Evolutionary conservation across 2,888 invertebrate genomes (phyloP).

Genomic region (Phymatocera aterrima): DNA sequence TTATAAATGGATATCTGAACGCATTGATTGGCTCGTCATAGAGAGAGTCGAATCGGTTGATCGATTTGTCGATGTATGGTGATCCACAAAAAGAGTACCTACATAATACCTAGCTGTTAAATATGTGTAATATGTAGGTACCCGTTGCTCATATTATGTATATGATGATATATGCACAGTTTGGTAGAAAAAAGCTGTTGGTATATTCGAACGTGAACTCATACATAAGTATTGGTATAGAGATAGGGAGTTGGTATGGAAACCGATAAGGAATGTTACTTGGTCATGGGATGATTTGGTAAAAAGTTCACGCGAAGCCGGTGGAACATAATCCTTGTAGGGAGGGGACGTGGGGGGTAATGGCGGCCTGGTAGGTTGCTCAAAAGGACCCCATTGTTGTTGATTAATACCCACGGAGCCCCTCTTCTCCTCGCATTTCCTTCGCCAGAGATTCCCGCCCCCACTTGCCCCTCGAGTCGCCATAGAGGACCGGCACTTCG

Average conservation of each 20-base stretch:
- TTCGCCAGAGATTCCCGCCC: conserved; percentile 19
- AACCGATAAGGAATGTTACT: conserved; percentile 44
- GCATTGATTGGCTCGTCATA: background rate
- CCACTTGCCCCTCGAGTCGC: background rate
- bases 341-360: background rate
- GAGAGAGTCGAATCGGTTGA: background rate
- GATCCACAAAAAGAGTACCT: background rate
- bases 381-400: conserved; percentile 45
- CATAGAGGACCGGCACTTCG: conserved; percentile 19
- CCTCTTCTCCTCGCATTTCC: background rate
- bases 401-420: conserved; percentile 46
- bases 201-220: background rate
- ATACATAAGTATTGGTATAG: background rate
- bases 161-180: background rate
- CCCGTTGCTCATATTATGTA: background rate
- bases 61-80: background rate
- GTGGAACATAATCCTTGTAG: conserved; percentile 24
- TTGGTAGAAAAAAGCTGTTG: too few relatives aligned
- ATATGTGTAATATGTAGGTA: too few relatives aligned
- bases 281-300: conserved; percentile 41
- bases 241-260: background rate
- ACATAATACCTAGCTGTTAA: too few relatives aligned
- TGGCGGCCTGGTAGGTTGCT: conserved; percentile 33
- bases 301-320: conserved; percentile 23
- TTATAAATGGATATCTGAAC: background rate